Evolutionary conservation across 2,113 vertebrate species (phyloP).

Genomic region (Cinclus mexicanus): DNA sequence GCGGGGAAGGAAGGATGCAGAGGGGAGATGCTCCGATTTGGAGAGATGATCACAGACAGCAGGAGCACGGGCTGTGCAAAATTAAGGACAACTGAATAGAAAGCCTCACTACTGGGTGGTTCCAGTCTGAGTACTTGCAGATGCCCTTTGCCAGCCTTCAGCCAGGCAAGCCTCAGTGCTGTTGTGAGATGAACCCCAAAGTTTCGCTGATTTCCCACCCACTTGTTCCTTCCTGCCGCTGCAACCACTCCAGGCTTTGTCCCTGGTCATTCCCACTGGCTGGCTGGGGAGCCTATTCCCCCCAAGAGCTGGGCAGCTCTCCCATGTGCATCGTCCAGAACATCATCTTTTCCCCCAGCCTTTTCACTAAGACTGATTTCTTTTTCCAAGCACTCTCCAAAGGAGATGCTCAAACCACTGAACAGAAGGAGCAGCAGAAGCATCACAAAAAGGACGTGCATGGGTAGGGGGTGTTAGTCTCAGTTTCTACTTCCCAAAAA

Average conservation of each 20-base stretch:
- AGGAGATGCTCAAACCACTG: neutral
- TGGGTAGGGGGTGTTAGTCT: neutral
- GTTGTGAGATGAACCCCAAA: accelerated
- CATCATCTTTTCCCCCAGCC: accelerated
- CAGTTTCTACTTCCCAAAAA: neutral
- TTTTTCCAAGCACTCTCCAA: neutral
- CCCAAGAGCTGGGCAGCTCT: accelerated
- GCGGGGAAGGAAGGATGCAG: neutral
- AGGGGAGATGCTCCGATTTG: accelerated
- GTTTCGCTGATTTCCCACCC: neutral
- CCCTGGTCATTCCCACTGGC: accelerated
- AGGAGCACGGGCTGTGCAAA: neutral
- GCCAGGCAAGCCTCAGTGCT: accelerated
- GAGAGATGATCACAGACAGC: neutral
- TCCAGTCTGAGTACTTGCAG: accelerated
- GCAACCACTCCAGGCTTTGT: neutral
- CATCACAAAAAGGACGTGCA: accelerated
- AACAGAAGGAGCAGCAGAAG: accelerated
- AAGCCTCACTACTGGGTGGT: accelerated
- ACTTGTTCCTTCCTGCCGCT: neutral
- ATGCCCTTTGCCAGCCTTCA: neutral
- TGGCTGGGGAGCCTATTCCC: neutral
- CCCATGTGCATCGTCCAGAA: accelerated
- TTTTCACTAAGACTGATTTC: neutral
- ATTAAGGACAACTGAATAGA: neutral